phyloP scores from a whole-genome alignment of 2,888 invertebrate genomes.

The Sepioteuthis lessoniana region DNA sequence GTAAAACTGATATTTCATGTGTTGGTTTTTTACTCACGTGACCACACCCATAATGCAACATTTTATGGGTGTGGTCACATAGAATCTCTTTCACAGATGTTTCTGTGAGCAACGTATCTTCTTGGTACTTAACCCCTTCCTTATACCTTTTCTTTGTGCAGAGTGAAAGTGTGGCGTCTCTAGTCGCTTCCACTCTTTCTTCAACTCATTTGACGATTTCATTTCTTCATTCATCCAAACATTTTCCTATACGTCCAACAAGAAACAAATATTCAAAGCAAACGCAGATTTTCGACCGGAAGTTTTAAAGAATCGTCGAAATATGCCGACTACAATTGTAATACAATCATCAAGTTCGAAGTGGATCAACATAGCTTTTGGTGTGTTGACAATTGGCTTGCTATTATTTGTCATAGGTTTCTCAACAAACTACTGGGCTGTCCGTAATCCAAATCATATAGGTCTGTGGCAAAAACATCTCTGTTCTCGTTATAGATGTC shows the following conservation, averaged over 20 bases:
- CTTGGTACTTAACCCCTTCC: not conserved
- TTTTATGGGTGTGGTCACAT: not conserved
- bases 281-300: not conserved
- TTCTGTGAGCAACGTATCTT: not conserved
- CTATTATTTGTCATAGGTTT: constrained; percentile 64
- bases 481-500: not conserved
- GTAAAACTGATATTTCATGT: not conserved
- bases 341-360: constrained; percentile 51
- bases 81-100: not conserved
- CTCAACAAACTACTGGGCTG: constrained; percentile 61
- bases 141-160: not conserved
- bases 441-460: not conserved
- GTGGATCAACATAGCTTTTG: constrained; percentile 57
- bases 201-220: too few species aligned
- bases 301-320: not conserved
- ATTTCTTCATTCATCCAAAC: too few species aligned
- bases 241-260: not conserved
- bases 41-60: not conserved
- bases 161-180: not conserved
- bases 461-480: not conserved
- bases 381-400: constrained; percentile 54
- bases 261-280: not conserved
- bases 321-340: constrained; percentile 36
- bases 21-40: not conserved
- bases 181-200: not conserved